A percentile compares a stretch with the other conserved stretches of the same genome.
Conservation (phyloP, 1,140 invertebrate genomes). For the Atta colombica region DNA sequence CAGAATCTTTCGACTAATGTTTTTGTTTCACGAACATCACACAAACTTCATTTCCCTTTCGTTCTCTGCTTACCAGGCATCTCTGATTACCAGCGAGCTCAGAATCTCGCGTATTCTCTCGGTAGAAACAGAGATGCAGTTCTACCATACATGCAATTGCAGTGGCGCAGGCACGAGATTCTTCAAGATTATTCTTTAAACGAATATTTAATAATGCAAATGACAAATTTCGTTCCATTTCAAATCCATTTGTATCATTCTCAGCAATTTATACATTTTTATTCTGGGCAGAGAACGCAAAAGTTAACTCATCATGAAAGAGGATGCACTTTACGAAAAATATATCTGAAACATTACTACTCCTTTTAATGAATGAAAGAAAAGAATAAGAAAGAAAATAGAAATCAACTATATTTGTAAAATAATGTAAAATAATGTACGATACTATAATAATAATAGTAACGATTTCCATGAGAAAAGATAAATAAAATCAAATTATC, state of each 20-base stretch:
- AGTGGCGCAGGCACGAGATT: slow-evolving; percentile 55
- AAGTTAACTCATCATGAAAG: background rate
- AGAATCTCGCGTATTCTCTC: slow-evolving; percentile 62
- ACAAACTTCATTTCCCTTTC: slow-evolving; percentile 60
- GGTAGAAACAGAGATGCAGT: slow-evolving; percentile 39
- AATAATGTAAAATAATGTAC: background rate
- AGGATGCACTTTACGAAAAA: background rate
- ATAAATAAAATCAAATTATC: background rate
- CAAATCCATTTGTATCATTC: background rate
- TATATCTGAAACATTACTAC: background rate
- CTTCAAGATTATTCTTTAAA: background rate
- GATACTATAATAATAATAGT: background rate
- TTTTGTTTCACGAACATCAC: slow-evolving; percentile 64
- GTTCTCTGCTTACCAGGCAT: slow-evolving; percentile 60
- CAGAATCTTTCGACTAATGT: slow-evolving; percentile 55
- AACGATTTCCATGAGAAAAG: background rate
- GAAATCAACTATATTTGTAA: background rate
- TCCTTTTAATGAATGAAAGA: background rate
- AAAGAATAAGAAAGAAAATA: background rate
- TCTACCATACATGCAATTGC: slow-evolving; percentile 24
- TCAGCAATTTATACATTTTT: background rate
- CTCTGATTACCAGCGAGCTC: slow-evolving; percentile 72
- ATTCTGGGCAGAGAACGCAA: background rate
- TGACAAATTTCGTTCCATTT: background rate
- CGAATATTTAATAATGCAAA: slow-evolving; percentile 7